Percentiles rank a stretch among this genome's conserved stretches.
Evolutionary conservation across 2,797 vertebrate species (phyloP).

Genomic region (Aplochiton taeniatus): DNA sequence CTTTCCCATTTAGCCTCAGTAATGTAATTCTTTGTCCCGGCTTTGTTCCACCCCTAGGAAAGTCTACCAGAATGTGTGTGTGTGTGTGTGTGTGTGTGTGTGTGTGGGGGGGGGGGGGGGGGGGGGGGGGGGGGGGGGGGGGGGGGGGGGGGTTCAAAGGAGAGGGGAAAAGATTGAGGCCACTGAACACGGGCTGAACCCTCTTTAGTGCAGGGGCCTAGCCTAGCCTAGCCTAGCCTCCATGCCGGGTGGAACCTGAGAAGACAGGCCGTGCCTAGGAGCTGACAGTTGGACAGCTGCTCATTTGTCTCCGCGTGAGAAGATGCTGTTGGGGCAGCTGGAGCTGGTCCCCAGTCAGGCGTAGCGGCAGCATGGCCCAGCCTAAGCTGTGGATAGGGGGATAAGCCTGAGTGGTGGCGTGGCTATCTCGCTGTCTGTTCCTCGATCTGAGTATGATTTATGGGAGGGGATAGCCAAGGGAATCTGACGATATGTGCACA

Average conservation of each 20-base stretch:
- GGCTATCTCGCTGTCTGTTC: not conserved
- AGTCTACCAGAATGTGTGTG: too few relatives aligned
- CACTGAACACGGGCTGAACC: not conserved
- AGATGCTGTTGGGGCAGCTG: constrained; percentile 12
- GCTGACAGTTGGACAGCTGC: not conserved
- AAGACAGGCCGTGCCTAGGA: not conserved
- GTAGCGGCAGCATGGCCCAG: constrained; percentile 11
- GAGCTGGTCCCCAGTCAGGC: constrained; percentile 13
- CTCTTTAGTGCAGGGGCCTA: not conserved
- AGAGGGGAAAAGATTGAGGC: not conserved
- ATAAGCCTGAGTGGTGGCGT: not conserved
- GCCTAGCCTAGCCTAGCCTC: too few relatives aligned
- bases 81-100: too few relatives aligned
- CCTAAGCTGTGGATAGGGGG: constrained; percentile 6
- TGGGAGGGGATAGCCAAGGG: too few relatives aligned
- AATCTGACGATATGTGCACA: too few relatives aligned
- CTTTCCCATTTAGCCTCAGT: not conserved
- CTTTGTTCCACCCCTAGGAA: not conserved
- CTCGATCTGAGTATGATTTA: not conserved
- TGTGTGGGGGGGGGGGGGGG: not conserved
- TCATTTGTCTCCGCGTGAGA: constrained; percentile 1
- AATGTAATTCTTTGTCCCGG: constrained; percentile 1
- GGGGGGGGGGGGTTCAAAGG: not conserved
- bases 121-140: not conserved
- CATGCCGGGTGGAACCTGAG: not conserved